Evolutionary conservation across 2,888 invertebrate genomes (phyloP).

Genomic region (Heliconius cydno): DNA sequence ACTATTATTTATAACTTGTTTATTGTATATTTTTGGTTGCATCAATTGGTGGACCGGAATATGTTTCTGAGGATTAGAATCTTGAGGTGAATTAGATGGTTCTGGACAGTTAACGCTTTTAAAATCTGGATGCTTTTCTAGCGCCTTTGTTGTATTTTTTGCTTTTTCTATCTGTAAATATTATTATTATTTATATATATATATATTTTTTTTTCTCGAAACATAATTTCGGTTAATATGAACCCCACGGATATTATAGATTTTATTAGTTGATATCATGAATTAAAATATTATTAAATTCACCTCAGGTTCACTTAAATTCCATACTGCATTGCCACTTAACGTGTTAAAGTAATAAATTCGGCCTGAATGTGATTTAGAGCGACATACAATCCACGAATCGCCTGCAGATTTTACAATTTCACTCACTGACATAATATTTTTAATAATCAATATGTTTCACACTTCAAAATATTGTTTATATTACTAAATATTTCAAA

Average conservation of each 20-base stretch:
- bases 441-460: slow-evolving; percentile 11
- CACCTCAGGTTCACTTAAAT: slow-evolving; percentile 66
- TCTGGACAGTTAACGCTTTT: slow-evolving; percentile 58
- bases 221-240: too few species aligned
- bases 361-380: slow-evolving; percentile 61
- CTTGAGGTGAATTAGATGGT: slow-evolving; percentile 60
- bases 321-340: slow-evolving; percentile 69
- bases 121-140: slow-evolving; percentile 46
- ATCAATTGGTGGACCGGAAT: slow-evolving; percentile 14
- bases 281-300: slow-evolving; percentile 4
- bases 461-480: not conserved
- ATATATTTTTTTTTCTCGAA: too few species aligned
- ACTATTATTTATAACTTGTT: slow-evolving; percentile 55
- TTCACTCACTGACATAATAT: slow-evolving; percentile 40
- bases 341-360: slow-evolving; percentile 70
- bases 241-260: not conserved
- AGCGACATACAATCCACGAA: slow-evolving; percentile 65
- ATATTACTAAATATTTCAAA: not conserved
- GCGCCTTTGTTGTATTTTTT: slow-evolving; percentile 50
- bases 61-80: slow-evolving; percentile 30
- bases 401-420: slow-evolving; percentile 55
- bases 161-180: slow-evolving; percentile 64
- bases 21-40: slow-evolving; percentile 50
- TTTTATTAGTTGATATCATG: not conserved
- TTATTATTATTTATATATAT: not conserved